Evolutionary conservation across 2,888 invertebrate species (phyloP).

Genomic region (Choreutis nemorana): DNA sequence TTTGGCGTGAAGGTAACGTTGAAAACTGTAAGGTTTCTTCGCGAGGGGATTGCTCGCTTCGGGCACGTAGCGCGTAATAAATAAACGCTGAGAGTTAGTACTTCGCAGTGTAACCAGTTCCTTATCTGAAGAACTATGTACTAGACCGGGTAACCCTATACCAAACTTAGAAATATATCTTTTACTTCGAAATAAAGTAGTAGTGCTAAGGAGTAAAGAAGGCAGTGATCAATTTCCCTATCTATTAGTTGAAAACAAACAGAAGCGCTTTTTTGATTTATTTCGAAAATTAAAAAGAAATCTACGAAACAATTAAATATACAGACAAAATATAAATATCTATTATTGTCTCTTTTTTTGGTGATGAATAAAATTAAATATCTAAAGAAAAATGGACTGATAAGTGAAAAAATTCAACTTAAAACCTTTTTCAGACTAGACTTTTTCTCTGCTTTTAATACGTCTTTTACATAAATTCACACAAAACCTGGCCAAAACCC

Average conservation of each 20-base stretch:
- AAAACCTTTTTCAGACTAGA: no score
- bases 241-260: background rate
- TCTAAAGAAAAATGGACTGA: no score
- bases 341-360: no score
- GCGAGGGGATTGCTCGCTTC: slow-evolving; percentile 36
- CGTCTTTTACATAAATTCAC: no score
- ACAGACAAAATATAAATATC: no score
- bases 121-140: slow-evolving; percentile 44
- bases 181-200: slow-evolving; percentile 12
- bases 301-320: no score
- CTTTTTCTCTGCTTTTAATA: no score
- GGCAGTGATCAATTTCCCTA: background rate
- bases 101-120: slow-evolving; percentile 38
- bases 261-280: no score
- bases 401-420: no score
- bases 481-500: no score
- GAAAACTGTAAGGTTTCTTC: slow-evolving; percentile 16
- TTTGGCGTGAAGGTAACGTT: slow-evolving; percentile 14
- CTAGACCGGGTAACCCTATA: slow-evolving; percentile 42
- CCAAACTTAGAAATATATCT: slow-evolving; percentile 25
- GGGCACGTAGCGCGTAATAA: slow-evolving; percentile 54
- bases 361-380: no score
- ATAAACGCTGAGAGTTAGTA: slow-evolving; percentile 51
- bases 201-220: background rate
- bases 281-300: no score